phyloP scores from a whole-genome alignment of 2,113 vertebrate species.

The Chionis minor region DNA sequence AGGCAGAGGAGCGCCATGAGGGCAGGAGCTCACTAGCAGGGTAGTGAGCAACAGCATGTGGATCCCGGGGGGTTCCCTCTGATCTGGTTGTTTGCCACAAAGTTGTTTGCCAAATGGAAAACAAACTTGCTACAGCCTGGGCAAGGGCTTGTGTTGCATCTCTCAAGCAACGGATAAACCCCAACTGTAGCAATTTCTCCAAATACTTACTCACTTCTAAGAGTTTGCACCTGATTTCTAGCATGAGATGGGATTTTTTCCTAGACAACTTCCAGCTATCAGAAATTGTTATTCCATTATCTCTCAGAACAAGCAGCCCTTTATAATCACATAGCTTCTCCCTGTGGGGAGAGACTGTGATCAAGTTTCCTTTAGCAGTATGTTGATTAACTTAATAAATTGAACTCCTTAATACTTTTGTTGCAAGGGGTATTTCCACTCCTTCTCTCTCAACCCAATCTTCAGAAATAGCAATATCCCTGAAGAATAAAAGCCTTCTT shows the following conservation, averaged over 20 bases:
- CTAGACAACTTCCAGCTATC: background rate
- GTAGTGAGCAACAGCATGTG: background rate
- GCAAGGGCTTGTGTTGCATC: background rate
- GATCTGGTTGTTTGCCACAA: no score
- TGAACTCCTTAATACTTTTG: background rate
- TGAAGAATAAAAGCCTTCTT: background rate
- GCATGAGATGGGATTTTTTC: background rate
- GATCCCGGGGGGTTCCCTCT: background rate
- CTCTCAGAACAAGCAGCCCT: background rate
- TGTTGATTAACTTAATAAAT: constrained; percentile 30
- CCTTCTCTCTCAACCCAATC: background rate
- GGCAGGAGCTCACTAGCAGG: background rate
- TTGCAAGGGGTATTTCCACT: background rate
- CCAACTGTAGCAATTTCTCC: background rate
- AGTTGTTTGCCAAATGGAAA: background rate
- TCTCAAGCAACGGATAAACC: background rate
- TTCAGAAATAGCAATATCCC: background rate
- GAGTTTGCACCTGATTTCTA: background rate
- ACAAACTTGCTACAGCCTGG: rapidly evolving
- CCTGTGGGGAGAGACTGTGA: background rate
- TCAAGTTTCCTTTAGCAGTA: background rate
- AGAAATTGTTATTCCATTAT: background rate
- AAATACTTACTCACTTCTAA: background rate
- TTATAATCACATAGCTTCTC: background rate
- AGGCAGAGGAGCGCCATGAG: background rate